Evolutionary conservation across 1,140 invertebrate species (phyloP), one percentile per base, ranked within the genome.

Genomic region (Orius insidiosus): DNA sequence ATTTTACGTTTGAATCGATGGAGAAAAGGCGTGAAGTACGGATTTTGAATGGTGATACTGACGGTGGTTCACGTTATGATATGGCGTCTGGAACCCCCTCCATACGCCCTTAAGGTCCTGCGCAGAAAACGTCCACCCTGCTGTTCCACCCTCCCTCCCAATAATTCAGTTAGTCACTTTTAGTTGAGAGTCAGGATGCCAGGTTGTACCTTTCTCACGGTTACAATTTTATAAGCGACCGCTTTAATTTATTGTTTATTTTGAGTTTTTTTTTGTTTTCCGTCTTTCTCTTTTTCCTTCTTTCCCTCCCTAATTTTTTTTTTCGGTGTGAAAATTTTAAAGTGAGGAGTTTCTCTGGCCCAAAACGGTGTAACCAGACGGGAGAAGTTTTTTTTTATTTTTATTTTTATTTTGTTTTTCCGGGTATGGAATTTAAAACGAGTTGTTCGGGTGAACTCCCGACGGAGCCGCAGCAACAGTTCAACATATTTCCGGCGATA

Each of bases 401-500:
- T 37, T 15, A 37, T 37, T 15, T 15, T n/a, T 14, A 3, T 24
- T 24, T 24, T 24, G 7, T 24, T 24, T 24, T 4, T 24, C 7
- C 24, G 3, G 24, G 24, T 24, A 37, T 51, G 49, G 49, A 51
- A n/a, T 51, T 51, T 46, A 51, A 51, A 35, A 45, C 40, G 34
- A 47, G 45, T 38, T 47, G 40, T 33, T 34, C 34, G 10, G 31
- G 30, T 15, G 47, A 34, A 13, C 30, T 35, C 11, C 33, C 40
- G 31, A 24, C 51, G 44, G 42, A 8, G 43, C 48, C 19, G 41
- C 44, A 69, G 56, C 80, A 85, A 57, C 83, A 85, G 66, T 85
- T 85, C 69, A 86, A 86, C 66, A 86, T 86, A 54, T 85, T 86
- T 62, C 83, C 83, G 50, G 83, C 83, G 40, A 85, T 85, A 57